Percentiles rank a stretch among this genome's conserved stretches.
phyloP scores from a whole-genome alignment of 1,140 invertebrate species.

The Drosophila mayri region DNA sequence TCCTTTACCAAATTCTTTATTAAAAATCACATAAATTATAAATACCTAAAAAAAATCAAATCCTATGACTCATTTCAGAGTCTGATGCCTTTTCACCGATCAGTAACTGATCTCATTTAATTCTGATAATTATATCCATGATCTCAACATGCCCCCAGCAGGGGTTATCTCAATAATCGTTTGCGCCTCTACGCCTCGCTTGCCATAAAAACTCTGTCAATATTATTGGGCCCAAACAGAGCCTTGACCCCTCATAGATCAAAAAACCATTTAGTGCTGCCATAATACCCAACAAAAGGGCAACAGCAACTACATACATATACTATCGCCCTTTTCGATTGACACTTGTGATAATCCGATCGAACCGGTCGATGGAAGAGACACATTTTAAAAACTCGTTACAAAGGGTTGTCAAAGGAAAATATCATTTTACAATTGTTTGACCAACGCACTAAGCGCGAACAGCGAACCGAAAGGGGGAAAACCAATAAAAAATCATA shows the following conservation, averaged over 20 bases:
- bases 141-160: slow-evolving; percentile 7
- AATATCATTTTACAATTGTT: slow-evolving; percentile 78
- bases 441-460: slow-evolving; percentile 70
- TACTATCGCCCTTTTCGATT: slow-evolving; percentile 52
- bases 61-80: background rate
- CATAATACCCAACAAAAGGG: slow-evolving; percentile 26
- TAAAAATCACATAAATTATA: background rate
- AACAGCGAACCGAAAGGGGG: slow-evolving; percentile 61
- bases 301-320: slow-evolving; percentile 36
- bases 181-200: slow-evolving; percentile 17
- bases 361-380: slow-evolving; percentile 28
- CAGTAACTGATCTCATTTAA: slow-evolving; percentile 15
- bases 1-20: background rate
- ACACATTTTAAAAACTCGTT: slow-evolving; percentile 59
- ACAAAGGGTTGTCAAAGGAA: slow-evolving; percentile 60
- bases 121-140: slow-evolving; percentile 7
- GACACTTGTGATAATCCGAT: slow-evolving; percentile 68
- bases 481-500: slow-evolving; percentile 80
- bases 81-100: no score
- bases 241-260: slow-evolving; percentile 38
- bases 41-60: background rate
- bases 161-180: slow-evolving; percentile 33
- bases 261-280: slow-evolving; percentile 34
- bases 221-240: slow-evolving; percentile 4
- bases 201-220: slow-evolving; percentile 41